Evolutionary conservation across 2,113 vertebrate genomes (phyloP), one percentile per base, ranked within the genome.

Genomic region (Anoplopoma fimbria): DNA sequence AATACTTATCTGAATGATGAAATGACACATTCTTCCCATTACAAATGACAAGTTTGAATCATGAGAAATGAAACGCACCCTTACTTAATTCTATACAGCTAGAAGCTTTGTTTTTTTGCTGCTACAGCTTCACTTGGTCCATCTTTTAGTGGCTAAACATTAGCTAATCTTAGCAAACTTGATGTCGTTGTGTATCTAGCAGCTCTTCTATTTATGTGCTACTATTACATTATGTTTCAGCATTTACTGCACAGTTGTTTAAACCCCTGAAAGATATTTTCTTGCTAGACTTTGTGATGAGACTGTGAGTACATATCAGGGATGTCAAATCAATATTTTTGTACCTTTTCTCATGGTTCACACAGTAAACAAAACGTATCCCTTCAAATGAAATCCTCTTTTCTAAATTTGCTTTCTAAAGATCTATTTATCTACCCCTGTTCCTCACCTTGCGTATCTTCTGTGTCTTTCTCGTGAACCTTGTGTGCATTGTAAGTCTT

Each of bases 311-410:
- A 47, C 38, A 55, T 3, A 33, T 83, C 70, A 72, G 14, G 81
- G 36, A 17, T 45, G 40, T 38, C 47, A 31, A 51, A 80, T 84
- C 60, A 62, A 73, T 84, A 82, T 51, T 78, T 81, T 57, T 82
- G 69, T 72, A 21, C 55, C 40, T 83, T 71, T 69, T 36, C 25
- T 60, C 53, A 29, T 74, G 27, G 27, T 33, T 33, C 67, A 51
- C 12, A 14, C 75, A 45, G 45, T 70, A 61, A 81, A 79, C 25
- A 75, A 57, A 60, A 61, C 23, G 13, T 34, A 29, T 38, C 19
- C 9, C 34, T 55, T 74, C 55, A 40, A 14, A 8, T 34, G 69
- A 51, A 0, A 21, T 45, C 34, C 14, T 10, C 38, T 61, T 68
- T 42, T 60, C 53, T 31, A 2, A 57, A 6, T 13, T 53, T 31